Conservation (phyloP, 2,113 vertebrate genomes). For the Pteruthius melanotis region DNA sequence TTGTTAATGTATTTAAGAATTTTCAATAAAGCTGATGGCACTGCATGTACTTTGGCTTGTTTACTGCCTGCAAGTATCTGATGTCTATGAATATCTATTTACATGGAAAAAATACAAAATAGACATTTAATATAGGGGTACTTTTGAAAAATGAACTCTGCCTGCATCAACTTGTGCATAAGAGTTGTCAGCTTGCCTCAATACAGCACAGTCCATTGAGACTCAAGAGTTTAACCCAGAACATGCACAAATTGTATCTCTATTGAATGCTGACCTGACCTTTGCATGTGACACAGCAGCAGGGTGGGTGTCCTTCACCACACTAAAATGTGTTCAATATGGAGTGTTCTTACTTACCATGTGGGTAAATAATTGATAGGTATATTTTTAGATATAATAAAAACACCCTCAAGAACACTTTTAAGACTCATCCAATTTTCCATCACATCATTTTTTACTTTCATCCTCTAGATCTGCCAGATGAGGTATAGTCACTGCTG, state of each 20-base stretch:
- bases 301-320: not conserved
- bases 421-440: not conserved
- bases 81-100: not conserved
- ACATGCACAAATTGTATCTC: not conserved
- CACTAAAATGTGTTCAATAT: not conserved
- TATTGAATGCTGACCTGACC: not conserved
- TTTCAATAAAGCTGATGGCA: conserved; percentile 26
- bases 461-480: not conserved
- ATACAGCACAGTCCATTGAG: not conserved
- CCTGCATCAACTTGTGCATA: not conserved
- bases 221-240: not conserved
- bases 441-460: not conserved
- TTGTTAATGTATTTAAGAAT: conserved; percentile 8
- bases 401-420: not conserved
- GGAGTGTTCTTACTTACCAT: not conserved
- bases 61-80: not conserved
- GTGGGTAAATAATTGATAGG: not conserved
- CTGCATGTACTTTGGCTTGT: not conserved
- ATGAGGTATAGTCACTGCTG: not conserved
- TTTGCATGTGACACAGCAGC: not conserved
- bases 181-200: not conserved
- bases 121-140: not conserved
- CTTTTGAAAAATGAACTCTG: not conserved
- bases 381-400: not conserved
- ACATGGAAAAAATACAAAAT: not conserved